Conservation (phyloP, 2,888 invertebrate genomes). For the Pollenia amentaria region DNA sequence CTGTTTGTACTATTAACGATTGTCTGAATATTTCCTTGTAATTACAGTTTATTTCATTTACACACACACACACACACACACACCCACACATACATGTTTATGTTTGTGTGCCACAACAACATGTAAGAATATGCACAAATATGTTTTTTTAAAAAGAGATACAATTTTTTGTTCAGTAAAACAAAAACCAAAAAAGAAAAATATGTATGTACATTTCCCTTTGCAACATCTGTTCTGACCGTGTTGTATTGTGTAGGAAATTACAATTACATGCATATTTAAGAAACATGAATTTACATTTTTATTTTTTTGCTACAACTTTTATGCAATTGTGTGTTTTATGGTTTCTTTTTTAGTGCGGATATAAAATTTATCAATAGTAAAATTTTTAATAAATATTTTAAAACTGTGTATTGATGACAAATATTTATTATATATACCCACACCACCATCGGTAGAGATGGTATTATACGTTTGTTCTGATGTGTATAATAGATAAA, state of each 20-base stretch:
- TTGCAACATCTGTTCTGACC: slow-evolving; percentile 46
- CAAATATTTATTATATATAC: no score
- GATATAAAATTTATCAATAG: no score
- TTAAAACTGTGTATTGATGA: background rate
- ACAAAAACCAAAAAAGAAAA: background rate
- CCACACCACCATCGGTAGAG: no score
- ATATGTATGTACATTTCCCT: slow-evolving; percentile 28
- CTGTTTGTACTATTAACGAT: background rate
- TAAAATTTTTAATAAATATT: background rate
- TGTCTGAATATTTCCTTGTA: slow-evolving; percentile 7
- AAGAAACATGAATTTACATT: slow-evolving; percentile 11
- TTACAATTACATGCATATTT: slow-evolving; percentile 34
- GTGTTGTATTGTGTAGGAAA: slow-evolving; percentile 47
- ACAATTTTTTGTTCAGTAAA: background rate
- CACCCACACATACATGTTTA: background rate
- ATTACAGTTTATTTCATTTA: slow-evolving; percentile 19
- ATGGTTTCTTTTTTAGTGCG: background rate
- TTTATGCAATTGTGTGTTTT: background rate
- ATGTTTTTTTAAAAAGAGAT: background rate
- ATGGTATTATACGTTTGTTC: no score
- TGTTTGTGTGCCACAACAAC: slow-evolving; percentile 17
- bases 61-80: background rate
- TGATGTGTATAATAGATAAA: no score
- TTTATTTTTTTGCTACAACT: background rate
- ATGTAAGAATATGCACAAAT: slow-evolving; percentile 25